phyloP scores from a whole-genome alignment of 2,888 invertebrate genomes.

The Lottia scabra region DNA sequence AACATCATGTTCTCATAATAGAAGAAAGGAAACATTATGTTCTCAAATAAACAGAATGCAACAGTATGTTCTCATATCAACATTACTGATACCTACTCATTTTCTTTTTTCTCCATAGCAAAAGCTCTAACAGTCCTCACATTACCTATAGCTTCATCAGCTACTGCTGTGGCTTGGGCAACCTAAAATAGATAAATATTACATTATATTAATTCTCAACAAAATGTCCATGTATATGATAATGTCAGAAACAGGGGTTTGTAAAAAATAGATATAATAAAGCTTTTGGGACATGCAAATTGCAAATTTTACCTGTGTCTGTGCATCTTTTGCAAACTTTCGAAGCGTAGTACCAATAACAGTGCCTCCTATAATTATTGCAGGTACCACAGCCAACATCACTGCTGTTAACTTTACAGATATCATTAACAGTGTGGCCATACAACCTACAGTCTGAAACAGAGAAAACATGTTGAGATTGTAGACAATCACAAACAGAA shows the following conservation, averaged over 20 bases:
- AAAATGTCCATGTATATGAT: no score
- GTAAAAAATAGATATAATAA: no score
- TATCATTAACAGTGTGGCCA: slow-evolving; percentile 81
- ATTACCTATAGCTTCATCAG: slow-evolving; percentile 93
- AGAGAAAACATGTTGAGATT: neutral
- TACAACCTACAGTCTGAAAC: slow-evolving; percentile 63
- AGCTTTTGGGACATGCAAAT: no score
- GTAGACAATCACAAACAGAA: no score
- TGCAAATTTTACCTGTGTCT: slow-evolving; percentile 78
- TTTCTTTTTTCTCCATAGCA: slow-evolving; percentile 90
- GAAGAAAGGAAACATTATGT: no score
- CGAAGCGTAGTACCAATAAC: slow-evolving; percentile 84
- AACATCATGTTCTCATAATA: no score
- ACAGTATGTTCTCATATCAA: neutral
- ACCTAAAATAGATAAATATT: slow-evolving; percentile 72
- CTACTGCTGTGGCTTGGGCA: slow-evolving; percentile 87
- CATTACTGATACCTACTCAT: slow-evolving; percentile 65
- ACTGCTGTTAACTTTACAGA: slow-evolving; percentile 90
- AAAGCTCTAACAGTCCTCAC: slow-evolving; percentile 94
- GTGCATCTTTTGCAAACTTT: slow-evolving; percentile 82
- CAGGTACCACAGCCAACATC: slow-evolving; percentile 87
- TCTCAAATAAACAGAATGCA: no score
- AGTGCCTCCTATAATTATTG: slow-evolving; percentile 86
- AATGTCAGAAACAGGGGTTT: neutral
- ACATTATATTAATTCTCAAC: no score